These are phyloP conservation scores for Zeus faber DNA, from an alignment of 2,113 vertebrate genomes.

Conservation along the genomic window DNA sequence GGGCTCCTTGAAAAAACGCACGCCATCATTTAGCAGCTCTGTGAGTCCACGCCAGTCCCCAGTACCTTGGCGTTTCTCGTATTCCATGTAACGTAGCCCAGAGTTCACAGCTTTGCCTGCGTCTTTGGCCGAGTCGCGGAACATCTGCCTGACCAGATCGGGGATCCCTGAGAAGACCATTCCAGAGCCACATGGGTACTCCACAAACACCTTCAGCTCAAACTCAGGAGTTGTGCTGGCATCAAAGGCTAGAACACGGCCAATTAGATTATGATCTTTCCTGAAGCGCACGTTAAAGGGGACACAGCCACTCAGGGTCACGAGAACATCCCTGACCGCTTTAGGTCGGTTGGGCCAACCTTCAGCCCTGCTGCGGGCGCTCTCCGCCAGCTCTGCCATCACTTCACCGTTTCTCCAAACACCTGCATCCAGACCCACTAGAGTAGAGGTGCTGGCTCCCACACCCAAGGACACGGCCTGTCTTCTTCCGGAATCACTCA, in stretches of 20 bases:
- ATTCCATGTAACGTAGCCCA: slow-evolving; percentile 85
- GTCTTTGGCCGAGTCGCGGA: slow-evolving; percentile 83
- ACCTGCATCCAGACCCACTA: slow-evolving; percentile 63
- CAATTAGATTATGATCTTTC: slow-evolving; percentile 84
- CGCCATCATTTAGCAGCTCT: slow-evolving; percentile 81
- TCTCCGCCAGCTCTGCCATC: slow-evolving; percentile 79
- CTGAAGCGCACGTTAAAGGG: slow-evolving; percentile 89
- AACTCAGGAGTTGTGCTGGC: slow-evolving; percentile 76
- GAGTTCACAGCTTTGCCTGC: slow-evolving; percentile 84
- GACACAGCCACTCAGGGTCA: slow-evolving; percentile 77
- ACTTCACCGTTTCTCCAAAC: slow-evolving; percentile 68
- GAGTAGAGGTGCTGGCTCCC: slow-evolving; percentile 61
- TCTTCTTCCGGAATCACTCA: slow-evolving; percentile 73
- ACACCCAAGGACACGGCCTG: slow-evolving; percentile 66
- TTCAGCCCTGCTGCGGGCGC: slow-evolving; percentile 78
- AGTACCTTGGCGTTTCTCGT: slow-evolving; percentile 81
- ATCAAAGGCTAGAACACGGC: slow-evolving; percentile 85
- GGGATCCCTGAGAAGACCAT: slow-evolving; percentile 81
- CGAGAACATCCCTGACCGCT: slow-evolving; percentile 78
- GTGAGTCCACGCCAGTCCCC: slow-evolving; percentile 87
- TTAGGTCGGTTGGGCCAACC: slow-evolving; percentile 86
- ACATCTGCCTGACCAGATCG: slow-evolving; percentile 85
- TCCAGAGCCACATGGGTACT: slow-evolving; percentile 84
- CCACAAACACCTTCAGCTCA: slow-evolving; percentile 85
- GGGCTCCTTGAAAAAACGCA: slow-evolving; percentile 83